phyloP scores from a whole-genome alignment of 1,140 invertebrate species.

The Oncopodura yosiiana region DNA sequence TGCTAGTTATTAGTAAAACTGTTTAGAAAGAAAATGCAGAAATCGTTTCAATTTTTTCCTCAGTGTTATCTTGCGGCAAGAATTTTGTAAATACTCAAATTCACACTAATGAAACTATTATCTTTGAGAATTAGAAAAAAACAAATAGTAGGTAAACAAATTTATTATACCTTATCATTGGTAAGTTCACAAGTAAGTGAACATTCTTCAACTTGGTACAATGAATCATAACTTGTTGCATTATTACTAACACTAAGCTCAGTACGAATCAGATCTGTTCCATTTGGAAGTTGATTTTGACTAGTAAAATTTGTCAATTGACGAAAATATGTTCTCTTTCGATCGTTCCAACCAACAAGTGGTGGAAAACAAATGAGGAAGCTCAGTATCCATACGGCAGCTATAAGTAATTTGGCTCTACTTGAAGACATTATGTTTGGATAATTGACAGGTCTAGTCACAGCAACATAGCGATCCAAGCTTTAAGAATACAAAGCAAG shows the following conservation, averaged over 20 bases:
- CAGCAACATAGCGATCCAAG: conserved; percentile 86
- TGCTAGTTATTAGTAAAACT: neutral
- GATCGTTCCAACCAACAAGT: conserved; percentile 74
- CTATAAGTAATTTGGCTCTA: conserved; percentile 77
- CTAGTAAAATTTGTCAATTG: conserved; percentile 10
- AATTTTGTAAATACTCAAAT: neutral
- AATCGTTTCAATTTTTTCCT: neutral
- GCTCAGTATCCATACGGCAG: conserved; percentile 82
- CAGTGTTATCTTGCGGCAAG: neutral
- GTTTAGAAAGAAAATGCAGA: neutral
- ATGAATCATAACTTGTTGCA: neutral
- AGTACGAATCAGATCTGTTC: neutral
- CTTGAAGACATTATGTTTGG: conserved; percentile 81
- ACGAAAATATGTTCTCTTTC: conserved; percentile 37
- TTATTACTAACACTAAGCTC: neutral
- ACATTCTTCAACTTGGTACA: conserved; percentile 42
- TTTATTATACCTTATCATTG: conserved; percentile 58
- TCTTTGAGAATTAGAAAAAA: neutral
- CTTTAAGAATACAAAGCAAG: conserved; percentile 52
- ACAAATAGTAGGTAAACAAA: neutral
- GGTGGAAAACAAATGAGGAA: conserved; percentile 96
- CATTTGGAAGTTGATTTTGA: neutral
- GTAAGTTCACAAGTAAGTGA: conserved; percentile 81
- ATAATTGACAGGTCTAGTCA: conserved; percentile 86
- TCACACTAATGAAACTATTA: neutral